Conservation (phyloP, 2,113 vertebrate genomes). For the Alectura lathami region DNA sequence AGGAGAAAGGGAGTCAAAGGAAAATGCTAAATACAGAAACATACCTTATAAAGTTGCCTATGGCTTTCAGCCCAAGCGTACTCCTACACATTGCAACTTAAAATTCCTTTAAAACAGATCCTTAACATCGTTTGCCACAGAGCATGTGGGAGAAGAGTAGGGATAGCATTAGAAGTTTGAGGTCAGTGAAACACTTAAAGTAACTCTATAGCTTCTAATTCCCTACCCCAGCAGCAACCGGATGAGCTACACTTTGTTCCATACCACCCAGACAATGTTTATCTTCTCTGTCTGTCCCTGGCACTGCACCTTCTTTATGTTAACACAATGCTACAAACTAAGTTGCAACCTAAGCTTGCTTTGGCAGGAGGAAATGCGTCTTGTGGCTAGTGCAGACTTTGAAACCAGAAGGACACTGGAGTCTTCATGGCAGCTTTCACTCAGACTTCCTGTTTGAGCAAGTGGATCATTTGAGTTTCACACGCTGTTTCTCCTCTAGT, state of each 20-base stretch:
- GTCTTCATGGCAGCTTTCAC: conserved; percentile 8
- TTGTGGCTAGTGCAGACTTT: background rate
- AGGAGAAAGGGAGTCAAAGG: background rate
- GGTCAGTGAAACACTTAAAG: background rate
- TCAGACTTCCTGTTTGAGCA: conserved; percentile 22
- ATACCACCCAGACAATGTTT: conserved; percentile 25
- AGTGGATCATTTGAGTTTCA: background rate
- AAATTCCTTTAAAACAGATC: background rate
- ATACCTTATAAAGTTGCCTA: background rate
- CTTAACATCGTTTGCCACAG: background rate
- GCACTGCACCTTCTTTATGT: background rate
- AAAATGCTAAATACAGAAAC: background rate
- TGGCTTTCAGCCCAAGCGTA: background rate
- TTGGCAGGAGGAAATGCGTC: background rate
- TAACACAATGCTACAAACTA: background rate
- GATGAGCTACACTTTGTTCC: background rate
- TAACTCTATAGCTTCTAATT: background rate
- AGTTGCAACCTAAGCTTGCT: conserved; percentile 1
- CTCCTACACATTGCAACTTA: background rate
- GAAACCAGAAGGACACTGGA: background rate
- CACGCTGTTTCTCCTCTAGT: background rate
- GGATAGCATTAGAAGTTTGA: background rate
- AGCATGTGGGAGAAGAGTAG: background rate
- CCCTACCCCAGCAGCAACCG: background rate
- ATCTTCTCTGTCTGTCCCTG: background rate